Base-by-base conservation (phyloP, 1,140 invertebrate species). In the Hycleus phaleratus region DNA sequence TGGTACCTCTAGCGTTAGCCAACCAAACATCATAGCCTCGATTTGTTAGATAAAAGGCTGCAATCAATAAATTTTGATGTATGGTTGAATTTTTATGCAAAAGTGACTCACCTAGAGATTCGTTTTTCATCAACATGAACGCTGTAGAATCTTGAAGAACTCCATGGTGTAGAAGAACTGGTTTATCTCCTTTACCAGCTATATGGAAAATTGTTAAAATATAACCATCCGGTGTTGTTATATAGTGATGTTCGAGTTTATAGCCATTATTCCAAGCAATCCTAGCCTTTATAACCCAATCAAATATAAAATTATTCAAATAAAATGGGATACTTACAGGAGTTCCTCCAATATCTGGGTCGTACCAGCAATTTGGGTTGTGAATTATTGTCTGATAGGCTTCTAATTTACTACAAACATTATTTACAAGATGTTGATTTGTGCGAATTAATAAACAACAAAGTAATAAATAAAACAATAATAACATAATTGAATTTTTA, bases 21-120 rank as follows among this genome's bases (percentile, higher is more conserved):
- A 86, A 12, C 83, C 83, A 86, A 0, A 86, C 84, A 70, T 86
- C 85, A 58, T 79, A 84, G 1, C 80, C 78, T 25, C 73, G 75
- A 64, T 82, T 76, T 18, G 77, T 74, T 10, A 67, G 56, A 46
- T 60, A 26, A 47, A 65, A 65, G 42, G 63, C 65, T 66, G 12
- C 38, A 64, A 62, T 18, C 12, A 12, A 32, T 5, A 2, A 32
- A 32, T 32, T 32, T 32, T 5, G 7, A 32, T 32, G 3, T 32
- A 18, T 18, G 18, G 1, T 18, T 18, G 18, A 11, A 26, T 49
- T 49, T 38, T 32, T 48, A 24, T 9, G 3, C 18, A 10, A 51
- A 50, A 43, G 44, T 26, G 18, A 6, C 53, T 42, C 62, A 71
- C 69, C 63, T 7, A 64, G 40, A 7, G 69, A 71, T 38, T 61